phyloP scores from a whole-genome alignment of 2,888 invertebrate genomes.

The Drepanosiphum platanoidis region DNA sequence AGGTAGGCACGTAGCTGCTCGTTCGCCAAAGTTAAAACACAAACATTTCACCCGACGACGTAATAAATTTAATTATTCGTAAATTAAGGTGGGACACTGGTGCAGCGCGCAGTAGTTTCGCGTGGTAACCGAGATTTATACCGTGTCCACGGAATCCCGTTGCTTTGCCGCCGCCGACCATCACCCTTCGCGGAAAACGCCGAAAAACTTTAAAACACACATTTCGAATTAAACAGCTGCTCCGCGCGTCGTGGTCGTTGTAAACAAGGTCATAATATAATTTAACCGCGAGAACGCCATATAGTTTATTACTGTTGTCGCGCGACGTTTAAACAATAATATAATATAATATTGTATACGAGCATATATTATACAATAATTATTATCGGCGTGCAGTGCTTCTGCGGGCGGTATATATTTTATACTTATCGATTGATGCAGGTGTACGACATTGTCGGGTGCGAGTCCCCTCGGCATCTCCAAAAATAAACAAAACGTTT shows the following conservation, averaged over 20 bases:
- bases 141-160: neutral
- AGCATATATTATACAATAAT: too few relatives aligned
- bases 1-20: neutral
- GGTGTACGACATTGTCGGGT: too few relatives aligned
- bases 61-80: conserved; percentile 20
- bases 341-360: too few relatives aligned
- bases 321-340: neutral
- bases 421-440: neutral
- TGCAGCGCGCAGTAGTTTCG: neutral
- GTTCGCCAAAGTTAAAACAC: conserved; percentile 9
- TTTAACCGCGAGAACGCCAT: neutral
- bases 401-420: neutral
- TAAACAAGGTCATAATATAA: conserved; percentile 22
- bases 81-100: conserved; percentile 6
- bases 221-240: conserved; percentile 23
- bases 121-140: conserved; percentile 23
- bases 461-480: neutral
- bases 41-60: neutral
- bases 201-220: conserved; percentile 10
- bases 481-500: neutral
- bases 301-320: neutral
- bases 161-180: neutral
- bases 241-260: neutral
- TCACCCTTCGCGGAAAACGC: neutral
- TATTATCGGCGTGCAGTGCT: neutral